Base-by-base conservation (phyloP, 2,888 invertebrate species). In the Lepidochrysops patricia region DNA sequence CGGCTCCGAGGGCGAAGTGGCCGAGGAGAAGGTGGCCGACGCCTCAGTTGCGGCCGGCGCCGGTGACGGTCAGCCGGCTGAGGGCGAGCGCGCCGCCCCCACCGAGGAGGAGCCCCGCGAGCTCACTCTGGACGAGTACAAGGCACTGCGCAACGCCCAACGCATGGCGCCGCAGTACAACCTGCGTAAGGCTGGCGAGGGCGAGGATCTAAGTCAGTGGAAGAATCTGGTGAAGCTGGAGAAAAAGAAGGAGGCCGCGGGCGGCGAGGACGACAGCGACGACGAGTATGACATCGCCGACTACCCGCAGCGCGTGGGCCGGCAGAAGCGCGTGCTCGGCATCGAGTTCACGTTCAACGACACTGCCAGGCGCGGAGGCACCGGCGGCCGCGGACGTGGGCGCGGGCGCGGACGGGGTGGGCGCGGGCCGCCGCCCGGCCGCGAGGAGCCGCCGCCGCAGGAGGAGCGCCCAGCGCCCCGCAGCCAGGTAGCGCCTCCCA, bases 51-150 rank as follows among this genome's bases (percentile, higher is more conserved):
- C 78, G 61, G 73, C 70, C 35, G 78, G 75, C 52, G 72, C 82
- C 9, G 82, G 80, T 9, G 90, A 86, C 65, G 82, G 77, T 0
- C 81, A 77, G 72, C 82, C 72, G 74, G 77, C 80, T n/a, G 82
- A 77, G 69, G 80, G 74, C 57, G 85, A 90, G 72, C 90, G 85
- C 64, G 89, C 80, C 37, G 79, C 80, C 64, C 86, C 90, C 0
- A 90, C 90, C 58, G 96, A 95, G 72, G 96, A 96, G 68, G 95
- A 94, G 80, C 92, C 94, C 57, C 94, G 95, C 73, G 96, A 95
- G 88, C 91, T 98, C 80, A 98, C 98, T 35, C 90, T 98, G 70
- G 98, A 98, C 77, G 98, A 98, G 91, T 98, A 96, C 94, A 97
- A 97, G 85, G 97, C 96, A 61, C 90, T 95, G 72, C 95, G 95